These are phyloP conservation scores for Chaetodon trifasciatus DNA, from an alignment of 2,797 vertebrate genomes.

Conservation along the genomic window DNA sequence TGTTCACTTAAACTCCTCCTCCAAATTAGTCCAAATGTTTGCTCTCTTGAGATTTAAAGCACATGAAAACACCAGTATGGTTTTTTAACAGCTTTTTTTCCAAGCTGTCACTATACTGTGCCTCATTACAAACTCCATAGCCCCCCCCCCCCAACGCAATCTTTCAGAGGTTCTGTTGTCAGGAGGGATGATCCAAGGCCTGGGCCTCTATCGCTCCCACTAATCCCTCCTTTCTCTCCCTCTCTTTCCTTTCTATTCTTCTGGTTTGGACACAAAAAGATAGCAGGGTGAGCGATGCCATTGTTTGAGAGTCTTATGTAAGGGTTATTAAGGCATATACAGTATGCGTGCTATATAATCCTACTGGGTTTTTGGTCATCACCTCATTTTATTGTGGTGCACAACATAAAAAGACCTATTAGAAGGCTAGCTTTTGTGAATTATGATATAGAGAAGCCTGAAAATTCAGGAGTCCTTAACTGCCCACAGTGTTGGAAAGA, in stretches of 20 bases:
- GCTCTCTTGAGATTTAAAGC: not conserved
- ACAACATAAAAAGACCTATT: not conserved
- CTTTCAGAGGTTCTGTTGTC: constrained; percentile 69
- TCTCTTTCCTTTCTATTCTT: constrained; percentile 45
- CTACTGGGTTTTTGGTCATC: not conserved
- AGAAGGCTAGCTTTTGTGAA: not conserved
- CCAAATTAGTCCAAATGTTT: not conserved
- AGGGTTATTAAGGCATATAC: constrained; percentile 44
- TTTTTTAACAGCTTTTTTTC: not conserved
- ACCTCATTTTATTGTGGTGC: constrained; percentile 1
- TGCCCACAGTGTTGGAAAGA: not conserved
- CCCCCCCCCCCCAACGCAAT: constrained; percentile 1
- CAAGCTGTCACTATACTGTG: not conserved
- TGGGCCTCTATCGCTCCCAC: constrained; percentile 61
- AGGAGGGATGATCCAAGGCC: constrained; percentile 69
- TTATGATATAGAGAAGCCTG: not conserved
- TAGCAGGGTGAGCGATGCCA: constrained; percentile 7
- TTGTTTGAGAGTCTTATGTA: constrained; percentile 51
- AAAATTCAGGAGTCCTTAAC: not conserved
- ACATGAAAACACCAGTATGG: not conserved
- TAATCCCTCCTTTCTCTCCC: constrained; percentile 73
- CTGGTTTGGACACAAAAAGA: constrained; percentile 43
- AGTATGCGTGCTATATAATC: constrained; percentile 14
- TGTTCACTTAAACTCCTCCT: constrained; percentile 4
- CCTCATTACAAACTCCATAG: constrained; percentile 24